A percentile compares a stretch with the other conserved stretches of the same genome.
phyloP scores from a whole-genome alignment of 2,888 invertebrate species.

The Ligdia adustata region DNA sequence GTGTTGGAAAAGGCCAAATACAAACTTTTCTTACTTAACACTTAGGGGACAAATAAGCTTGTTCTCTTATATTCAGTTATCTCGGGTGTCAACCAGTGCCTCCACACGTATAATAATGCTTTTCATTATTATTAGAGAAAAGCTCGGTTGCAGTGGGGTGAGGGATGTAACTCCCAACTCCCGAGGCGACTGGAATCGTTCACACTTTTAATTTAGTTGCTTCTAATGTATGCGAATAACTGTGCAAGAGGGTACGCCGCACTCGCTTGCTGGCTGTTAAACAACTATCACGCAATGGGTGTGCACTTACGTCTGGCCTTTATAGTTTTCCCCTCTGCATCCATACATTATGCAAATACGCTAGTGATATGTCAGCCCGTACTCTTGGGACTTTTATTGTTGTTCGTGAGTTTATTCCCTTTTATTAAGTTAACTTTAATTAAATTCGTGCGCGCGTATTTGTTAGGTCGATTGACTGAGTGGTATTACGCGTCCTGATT shows the following conservation, averaged over 20 bases:
- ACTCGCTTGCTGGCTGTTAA: slow-evolving; percentile 69
- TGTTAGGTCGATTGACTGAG: slow-evolving; percentile 78
- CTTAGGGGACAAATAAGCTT: slow-evolving; percentile 65
- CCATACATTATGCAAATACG: slow-evolving; percentile 83
- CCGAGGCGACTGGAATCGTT: slow-evolving; percentile 69
- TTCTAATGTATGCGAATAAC: slow-evolving; percentile 80
- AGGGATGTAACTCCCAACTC: slow-evolving; percentile 37
- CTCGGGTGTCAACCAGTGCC: slow-evolving; percentile 64
- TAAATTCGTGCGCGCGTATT: slow-evolving; percentile 79
- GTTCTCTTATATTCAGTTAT: slow-evolving; percentile 70
- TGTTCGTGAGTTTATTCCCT: slow-evolving; percentile 79
- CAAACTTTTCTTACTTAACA: slow-evolving; percentile 54
- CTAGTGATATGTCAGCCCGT: slow-evolving; percentile 80
- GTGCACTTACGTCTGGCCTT: slow-evolving; percentile 61
- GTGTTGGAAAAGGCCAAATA: slow-evolving; percentile 28
- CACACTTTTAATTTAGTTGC: slow-evolving; percentile 83
- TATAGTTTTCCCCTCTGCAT: slow-evolving; percentile 79
- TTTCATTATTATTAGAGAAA: slow-evolving; percentile 74
- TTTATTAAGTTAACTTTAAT: slow-evolving; percentile 83
- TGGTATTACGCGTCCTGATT: slow-evolving; percentile 75
- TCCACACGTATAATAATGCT: slow-evolving; percentile 77
- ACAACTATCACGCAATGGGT: slow-evolving; percentile 79
- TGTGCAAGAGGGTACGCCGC: slow-evolving; percentile 59
- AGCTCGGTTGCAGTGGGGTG: slow-evolving; percentile 52
- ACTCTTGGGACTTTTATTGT: slow-evolving; percentile 82